phyloP scores from a whole-genome alignment of 2,113 vertebrate genomes.

The Channa maculata region DNA sequence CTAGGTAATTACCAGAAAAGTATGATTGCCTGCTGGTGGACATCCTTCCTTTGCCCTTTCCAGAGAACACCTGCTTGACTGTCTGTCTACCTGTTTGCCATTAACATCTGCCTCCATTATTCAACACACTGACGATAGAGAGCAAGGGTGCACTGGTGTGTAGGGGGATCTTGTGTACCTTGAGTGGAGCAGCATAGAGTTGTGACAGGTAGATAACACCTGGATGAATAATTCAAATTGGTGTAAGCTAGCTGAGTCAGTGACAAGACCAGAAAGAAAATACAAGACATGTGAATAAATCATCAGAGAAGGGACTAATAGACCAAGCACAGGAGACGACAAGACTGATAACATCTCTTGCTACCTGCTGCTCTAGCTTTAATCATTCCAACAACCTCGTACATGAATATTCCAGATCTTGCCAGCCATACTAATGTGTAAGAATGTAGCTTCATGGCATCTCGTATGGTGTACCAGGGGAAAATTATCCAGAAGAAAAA shows the following conservation, averaged over 20 bases:
- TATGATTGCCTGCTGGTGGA: conserved; percentile 22
- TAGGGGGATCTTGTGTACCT: conserved; percentile 26
- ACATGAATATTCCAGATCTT: conserved; percentile 69
- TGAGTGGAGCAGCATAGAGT: conserved; percentile 56
- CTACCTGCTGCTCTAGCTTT: conserved; percentile 57
- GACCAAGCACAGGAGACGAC: conserved; percentile 59
- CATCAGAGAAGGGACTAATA: conserved; percentile 76
- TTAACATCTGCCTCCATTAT: conserved; percentile 73
- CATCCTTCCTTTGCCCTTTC: conserved; percentile 40
- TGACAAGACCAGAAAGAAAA: conserved; percentile 70
- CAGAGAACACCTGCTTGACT: conserved; percentile 54
- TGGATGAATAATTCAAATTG: conserved; percentile 81
- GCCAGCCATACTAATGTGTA: conserved; percentile 52
- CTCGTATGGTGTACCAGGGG: conserved; percentile 8
- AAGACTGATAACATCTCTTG: conserved; percentile 68
- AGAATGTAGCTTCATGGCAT: conserved; percentile 19
- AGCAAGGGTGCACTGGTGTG: conserved; percentile 48
- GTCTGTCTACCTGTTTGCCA: conserved; percentile 59
- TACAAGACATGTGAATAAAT: conserved; percentile 76
- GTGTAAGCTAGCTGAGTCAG: conserved; percentile 63
- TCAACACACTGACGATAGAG: conserved; percentile 49
- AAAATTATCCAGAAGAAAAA: too few relatives aligned
- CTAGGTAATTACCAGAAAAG: conserved; percentile 26
- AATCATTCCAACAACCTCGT: conserved; percentile 69
- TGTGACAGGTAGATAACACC: conserved; percentile 81